Conservation (phyloP, 1,140 invertebrate genomes). For the Apolygus lucorum region DNA sequence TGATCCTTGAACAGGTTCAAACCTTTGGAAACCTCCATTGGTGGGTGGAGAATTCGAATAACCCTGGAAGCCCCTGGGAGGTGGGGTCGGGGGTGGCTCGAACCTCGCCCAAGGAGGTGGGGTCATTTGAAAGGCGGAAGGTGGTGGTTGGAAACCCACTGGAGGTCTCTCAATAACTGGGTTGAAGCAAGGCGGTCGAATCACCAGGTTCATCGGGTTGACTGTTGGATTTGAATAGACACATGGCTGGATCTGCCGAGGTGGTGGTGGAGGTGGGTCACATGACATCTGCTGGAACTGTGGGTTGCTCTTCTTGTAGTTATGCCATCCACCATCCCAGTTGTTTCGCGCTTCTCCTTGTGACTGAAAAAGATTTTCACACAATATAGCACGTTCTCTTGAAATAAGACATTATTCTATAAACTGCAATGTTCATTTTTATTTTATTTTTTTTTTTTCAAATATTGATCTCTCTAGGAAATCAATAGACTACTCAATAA, state of each 20-base stretch:
- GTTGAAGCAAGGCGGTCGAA: neutral
- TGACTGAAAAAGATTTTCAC: neutral
- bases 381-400: too few species aligned
- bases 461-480: too few species aligned
- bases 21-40: neutral
- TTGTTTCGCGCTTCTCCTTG: neutral
- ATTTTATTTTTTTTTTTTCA: too few species aligned
- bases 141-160: neutral
- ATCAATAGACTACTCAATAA: too few species aligned
- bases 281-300: neutral
- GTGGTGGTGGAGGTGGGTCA: neutral
- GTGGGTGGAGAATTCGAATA: neutral
- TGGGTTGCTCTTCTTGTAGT: neutral
- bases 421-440: too few species aligned
- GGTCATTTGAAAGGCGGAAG: neutral
- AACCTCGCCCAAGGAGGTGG: neutral
- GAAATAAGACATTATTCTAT: too few species aligned
- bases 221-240: neutral
- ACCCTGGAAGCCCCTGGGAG: neutral
- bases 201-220: slow-evolving; percentile 1
- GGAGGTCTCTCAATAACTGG: neutral
- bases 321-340: slow-evolving; percentile 17
- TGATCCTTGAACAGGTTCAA: neutral
- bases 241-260: neutral
- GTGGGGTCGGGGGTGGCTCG: neutral